Evolutionary conservation across 2,888 invertebrate genomes (phyloP), one percentile per base, ranked within the genome.

Genomic region (Parthenolecanium corni): DNA sequence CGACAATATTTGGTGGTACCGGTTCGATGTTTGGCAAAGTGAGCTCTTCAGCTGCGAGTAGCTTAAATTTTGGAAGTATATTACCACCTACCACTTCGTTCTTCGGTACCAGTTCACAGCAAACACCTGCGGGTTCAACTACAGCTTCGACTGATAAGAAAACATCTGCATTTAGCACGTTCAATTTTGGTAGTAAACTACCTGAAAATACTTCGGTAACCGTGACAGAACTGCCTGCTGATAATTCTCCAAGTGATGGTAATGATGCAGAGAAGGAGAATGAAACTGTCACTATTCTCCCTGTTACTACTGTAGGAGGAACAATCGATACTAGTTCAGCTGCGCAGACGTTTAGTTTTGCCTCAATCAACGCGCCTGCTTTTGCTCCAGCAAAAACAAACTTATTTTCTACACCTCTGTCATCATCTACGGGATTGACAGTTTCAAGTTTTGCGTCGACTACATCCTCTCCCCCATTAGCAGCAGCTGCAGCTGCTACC

Each of bases 121-220:
- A 25, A 5, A 38, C 20, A n/a, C 14, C 36, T 16, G 12, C 21
- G 11, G 58, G n/a, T 47, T 21, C 16, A 16, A 46, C 16, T 6
- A 12, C 21, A 14, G n/a, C 23, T 16, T 16, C 21, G 2, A 20
- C 18, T 16, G 40, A 12, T 5, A 47, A 47, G 23, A 47, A 47
- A 21, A 49, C 14, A 12, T 12, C 25, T 36, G 58, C 49, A n/a
- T 58, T 58, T 36, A 38, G 6, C 38, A n/a, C 58, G 23, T 58
- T 58, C 24, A 58, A 47, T 23, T 58, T 58, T 36, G 58, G 49
- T 18, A 20, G 36, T 12, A 21, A 49, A n/a, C 49, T 36, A 6
- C 14, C 16, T 3, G 31, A 20, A 14, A 38, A 47, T 1, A 36
- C n/a, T 16, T 20, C 31, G 6, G 47, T 51, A 2, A 58, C 58